Percentiles rank a stretch among this genome's conserved stretches.
Conservation (phyloP, 2,113 vertebrate genomes). For the Nothoprocta pentlandii region DNA sequence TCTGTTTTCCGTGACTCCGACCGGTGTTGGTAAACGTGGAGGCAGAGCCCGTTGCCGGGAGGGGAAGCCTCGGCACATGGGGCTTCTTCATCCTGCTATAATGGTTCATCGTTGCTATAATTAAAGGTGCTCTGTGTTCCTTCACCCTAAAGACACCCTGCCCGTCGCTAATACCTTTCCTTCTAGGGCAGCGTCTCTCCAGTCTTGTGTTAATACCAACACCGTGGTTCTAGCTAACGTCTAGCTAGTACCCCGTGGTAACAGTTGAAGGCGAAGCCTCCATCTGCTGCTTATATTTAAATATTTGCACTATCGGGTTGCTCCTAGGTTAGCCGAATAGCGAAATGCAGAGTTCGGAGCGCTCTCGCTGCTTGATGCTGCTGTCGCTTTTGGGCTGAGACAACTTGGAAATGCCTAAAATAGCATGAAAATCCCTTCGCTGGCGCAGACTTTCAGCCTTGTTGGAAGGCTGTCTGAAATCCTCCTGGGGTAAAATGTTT, state of each 20-base stretch:
- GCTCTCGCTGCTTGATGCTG: conserved; percentile 52
- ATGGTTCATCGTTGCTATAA: not conserved
- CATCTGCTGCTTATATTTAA: conserved; percentile 41
- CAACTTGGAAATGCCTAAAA: conserved; percentile 63
- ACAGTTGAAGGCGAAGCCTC: conserved; percentile 3
- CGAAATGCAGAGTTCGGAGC: conserved; percentile 54
- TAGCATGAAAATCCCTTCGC: conserved; percentile 33
- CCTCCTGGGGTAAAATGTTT: conserved; percentile 14
- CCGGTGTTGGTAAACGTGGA: not conserved
- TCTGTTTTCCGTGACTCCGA: not conserved
- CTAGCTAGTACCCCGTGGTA: not conserved
- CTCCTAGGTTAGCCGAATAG: conserved; percentile 31
- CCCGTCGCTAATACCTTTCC: conserved; percentile 30
- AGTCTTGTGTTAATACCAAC: rapidly evolving
- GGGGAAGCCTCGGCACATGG: not conserved
- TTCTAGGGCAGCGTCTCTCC: conserved; percentile 24
- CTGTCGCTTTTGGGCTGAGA: conserved; percentile 49
- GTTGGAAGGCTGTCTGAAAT: conserved; percentile 40
- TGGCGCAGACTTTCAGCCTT: not conserved
- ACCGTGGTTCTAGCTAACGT: not conserved
- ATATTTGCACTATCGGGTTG: conserved; percentile 17
- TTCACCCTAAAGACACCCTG: not conserved
- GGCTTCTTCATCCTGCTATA: not conserved
- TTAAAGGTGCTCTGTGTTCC: not conserved
- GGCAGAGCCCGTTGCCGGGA: not conserved